Conservation (phyloP, 2,797 vertebrate genomes). For the Otolemur crassicaudatus region DNA sequence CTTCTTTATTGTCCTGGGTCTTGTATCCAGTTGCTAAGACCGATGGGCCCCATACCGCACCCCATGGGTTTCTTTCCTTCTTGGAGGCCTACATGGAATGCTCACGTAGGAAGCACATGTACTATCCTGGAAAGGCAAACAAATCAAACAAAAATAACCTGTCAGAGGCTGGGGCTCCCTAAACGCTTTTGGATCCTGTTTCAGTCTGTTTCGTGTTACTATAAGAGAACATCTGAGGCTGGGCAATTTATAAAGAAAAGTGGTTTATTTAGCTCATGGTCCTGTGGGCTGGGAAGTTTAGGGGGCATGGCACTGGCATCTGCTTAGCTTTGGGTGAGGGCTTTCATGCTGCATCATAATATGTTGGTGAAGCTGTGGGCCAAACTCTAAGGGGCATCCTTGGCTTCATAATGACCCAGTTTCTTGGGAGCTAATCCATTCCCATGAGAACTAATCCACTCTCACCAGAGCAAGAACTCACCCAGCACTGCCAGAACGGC, state of each 20-base stretch:
- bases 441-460: background rate
- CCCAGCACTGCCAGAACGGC: background rate
- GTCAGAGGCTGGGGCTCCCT: background rate
- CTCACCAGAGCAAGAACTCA: background rate
- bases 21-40: background rate
- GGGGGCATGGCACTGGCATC: background rate
- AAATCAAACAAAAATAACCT: background rate
- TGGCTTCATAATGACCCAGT: background rate
- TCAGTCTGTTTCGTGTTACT: background rate
- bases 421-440: background rate
- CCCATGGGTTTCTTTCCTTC: background rate
- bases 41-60: background rate
- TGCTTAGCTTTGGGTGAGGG: background rate
- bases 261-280: background rate
- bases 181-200: background rate
- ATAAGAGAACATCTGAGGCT: background rate
- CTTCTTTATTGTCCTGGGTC: background rate
- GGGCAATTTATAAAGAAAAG: background rate
- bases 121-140: background rate
- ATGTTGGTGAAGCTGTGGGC: background rate
- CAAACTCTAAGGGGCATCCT: background rate
- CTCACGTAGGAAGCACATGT: background rate
- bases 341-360: background rate
- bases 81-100: background rate
- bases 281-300: background rate